Evolutionary conservation across 30 jellyfish, hydroid and myxozoan species (phyloP).

Genomic region (Rhopilema esculentum): DNA sequence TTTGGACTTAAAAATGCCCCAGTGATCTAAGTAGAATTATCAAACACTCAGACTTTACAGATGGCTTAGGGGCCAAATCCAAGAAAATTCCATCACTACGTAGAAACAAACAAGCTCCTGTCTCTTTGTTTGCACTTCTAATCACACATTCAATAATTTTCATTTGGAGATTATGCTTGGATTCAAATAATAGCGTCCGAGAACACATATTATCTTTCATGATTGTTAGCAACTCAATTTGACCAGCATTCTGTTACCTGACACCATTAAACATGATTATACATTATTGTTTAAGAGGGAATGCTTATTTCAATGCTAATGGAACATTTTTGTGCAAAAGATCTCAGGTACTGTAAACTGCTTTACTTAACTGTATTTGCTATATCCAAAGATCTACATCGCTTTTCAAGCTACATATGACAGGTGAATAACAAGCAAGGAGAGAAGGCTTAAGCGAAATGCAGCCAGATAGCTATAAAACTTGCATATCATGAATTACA

Average conservation of each 20-base stretch:
- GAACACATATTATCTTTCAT: constrained; percentile 24
- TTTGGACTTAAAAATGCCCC: background rate
- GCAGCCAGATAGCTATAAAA: no score
- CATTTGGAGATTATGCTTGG: constrained; percentile 44
- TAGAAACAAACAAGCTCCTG: constrained; percentile 25
- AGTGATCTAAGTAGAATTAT: background rate
- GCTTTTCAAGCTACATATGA: no score
- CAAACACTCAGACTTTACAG: background rate
- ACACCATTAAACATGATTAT: background rate
- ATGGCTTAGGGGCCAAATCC: constrained; percentile 38
- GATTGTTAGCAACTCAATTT: constrained; percentile 1
- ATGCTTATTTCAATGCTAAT: background rate
- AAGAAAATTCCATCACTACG: constrained; percentile 21
- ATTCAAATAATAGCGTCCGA: constrained; percentile 25
- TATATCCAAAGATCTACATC: no score
- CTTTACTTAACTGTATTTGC: background rate
- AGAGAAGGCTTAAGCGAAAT: no score
- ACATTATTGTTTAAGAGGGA: background rate
- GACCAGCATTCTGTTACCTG: background rate
- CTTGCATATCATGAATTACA: no score
- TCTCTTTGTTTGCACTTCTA: constrained; percentile 24
- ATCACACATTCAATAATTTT: constrained; percentile 43
- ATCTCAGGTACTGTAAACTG: background rate
- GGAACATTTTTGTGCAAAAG: background rate
- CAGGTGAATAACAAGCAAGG: no score